These are phyloP conservation scores for Zygogramma bicolorata DNA, from an alignment of 2,888 invertebrate genomes.

Conservation along the genomic window DNA sequence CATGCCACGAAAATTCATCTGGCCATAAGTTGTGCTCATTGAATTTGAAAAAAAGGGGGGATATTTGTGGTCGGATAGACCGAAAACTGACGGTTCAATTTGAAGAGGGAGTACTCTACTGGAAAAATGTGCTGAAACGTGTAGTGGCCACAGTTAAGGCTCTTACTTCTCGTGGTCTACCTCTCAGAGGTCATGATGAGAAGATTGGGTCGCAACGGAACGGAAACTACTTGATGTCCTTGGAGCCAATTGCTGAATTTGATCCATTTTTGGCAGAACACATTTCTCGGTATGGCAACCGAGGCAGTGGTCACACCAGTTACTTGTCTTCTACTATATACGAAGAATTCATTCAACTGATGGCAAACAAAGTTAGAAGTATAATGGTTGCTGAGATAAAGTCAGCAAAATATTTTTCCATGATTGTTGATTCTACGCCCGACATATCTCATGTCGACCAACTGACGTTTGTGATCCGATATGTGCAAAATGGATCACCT, in stretches of 20 bases:
- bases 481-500: not conserved
- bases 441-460: constrained; percentile 16
- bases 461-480: constrained; percentile 7
- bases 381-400: constrained; percentile 8
- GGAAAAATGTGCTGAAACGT: not conserved
- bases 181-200: not conserved
- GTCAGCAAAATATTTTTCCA: constrained; percentile 16
- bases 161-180: not conserved
- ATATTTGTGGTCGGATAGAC: not conserved
- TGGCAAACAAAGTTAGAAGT: not conserved
- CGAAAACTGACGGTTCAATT: not conserved
- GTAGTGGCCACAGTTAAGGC: not conserved
- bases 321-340: not conserved
- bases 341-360: not conserved
- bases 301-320: not conserved
- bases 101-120: not conserved
- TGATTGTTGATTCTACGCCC: constrained; percentile 17
- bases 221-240: not conserved
- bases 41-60: not conserved
- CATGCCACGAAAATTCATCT: not conserved
- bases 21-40: not conserved
- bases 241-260: not conserved
- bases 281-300: not conserved
- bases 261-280: not conserved
- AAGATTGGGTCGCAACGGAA: not conserved